These are phyloP conservation scores for Lepidocyrtoides sp. DNA, from an alignment of 2,888 invertebrate species.

Conservation along the genomic window DNA sequence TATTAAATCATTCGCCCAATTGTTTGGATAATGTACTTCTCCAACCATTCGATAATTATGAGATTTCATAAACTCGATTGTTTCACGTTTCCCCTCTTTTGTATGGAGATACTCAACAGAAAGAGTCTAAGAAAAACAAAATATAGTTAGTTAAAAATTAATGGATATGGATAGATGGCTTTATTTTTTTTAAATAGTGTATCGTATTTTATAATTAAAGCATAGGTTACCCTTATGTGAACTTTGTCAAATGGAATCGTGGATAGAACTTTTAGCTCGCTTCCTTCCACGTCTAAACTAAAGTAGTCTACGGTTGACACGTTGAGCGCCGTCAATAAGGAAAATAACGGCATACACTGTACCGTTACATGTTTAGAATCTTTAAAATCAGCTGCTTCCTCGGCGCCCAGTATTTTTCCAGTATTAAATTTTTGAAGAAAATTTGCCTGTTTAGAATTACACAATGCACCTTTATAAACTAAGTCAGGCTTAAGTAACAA, in stretches of 20 bases:
- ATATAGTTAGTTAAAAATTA: too few relatives aligned
- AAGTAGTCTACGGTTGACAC: conserved; percentile 86
- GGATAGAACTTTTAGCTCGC: conserved; percentile 86
- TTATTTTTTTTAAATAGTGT: too few relatives aligned
- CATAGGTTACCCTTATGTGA: conserved; percentile 85
- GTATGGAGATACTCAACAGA: conserved; percentile 86
- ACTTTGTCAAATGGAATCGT: conserved; percentile 87
- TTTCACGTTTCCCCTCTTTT: conserved; percentile 81
- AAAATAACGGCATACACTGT: conserved; percentile 87
- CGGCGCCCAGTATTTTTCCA: conserved; percentile 67
- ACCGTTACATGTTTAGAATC: conserved; percentile 76
- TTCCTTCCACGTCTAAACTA: conserved; percentile 87
- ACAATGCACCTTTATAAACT: too few relatives aligned
- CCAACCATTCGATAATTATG: conserved; percentile 83
- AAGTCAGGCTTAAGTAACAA: background rate
- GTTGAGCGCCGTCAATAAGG: conserved; percentile 86
- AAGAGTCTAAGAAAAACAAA: conserved; percentile 79
- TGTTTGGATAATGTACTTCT: conserved; percentile 81
- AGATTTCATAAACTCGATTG: conserved; percentile 83
- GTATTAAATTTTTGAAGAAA: conserved; percentile 76
- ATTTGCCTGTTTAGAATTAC: conserved; percentile 57
- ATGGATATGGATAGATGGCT: too few relatives aligned
- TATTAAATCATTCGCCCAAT: conserved; percentile 86
- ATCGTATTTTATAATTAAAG: too few relatives aligned
- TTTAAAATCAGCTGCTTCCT: background rate